Percentiles rank a stretch among this genome's conserved stretches.
These are phyloP conservation scores for Listrodromus nycthemerus DNA, from an alignment of 2,888 invertebrate genomes.

Conservation along the genomic window DNA sequence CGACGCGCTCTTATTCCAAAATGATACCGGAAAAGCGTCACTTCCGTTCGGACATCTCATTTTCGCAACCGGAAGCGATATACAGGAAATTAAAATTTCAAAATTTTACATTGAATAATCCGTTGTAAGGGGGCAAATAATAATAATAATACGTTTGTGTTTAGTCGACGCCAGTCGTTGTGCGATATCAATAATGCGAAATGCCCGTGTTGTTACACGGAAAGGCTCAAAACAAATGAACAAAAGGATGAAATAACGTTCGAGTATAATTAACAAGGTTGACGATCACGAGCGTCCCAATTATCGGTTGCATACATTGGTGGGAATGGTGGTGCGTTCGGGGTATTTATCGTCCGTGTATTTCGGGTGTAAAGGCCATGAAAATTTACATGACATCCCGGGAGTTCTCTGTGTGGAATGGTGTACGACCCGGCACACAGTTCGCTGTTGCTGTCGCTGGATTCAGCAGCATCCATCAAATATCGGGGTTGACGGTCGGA, in stretches of 20 bases:
- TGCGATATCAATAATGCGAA: not conserved
- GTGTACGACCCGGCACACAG: not conserved
- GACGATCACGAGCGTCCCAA: not conserved
- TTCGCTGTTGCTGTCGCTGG: not conserved
- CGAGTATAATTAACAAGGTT: not conserved
- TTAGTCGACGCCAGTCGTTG: not conserved
- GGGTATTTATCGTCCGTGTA: not conserved
- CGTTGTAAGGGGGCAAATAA: no score
- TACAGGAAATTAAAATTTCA: no score
- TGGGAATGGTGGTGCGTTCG: not conserved
- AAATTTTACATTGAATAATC: no score
- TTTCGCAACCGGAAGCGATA: not conserved
- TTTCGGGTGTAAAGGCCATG: constrained; percentile 1
- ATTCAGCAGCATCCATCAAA: constrained; percentile 8
- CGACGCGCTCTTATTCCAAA: no score
- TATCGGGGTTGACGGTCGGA: not conserved
- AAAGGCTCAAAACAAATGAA: not conserved
- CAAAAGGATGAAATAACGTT: not conserved
- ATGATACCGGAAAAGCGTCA: no score
- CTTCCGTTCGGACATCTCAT: no score
- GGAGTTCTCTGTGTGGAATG: not conserved
- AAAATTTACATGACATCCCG: not conserved
- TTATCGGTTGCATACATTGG: not conserved
- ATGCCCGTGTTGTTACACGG: not conserved
- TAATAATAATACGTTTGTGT: no score